Evolutionary conservation across 1,140 invertebrate genomes (phyloP).

Genomic region (Batillaria attramentaria): DNA sequence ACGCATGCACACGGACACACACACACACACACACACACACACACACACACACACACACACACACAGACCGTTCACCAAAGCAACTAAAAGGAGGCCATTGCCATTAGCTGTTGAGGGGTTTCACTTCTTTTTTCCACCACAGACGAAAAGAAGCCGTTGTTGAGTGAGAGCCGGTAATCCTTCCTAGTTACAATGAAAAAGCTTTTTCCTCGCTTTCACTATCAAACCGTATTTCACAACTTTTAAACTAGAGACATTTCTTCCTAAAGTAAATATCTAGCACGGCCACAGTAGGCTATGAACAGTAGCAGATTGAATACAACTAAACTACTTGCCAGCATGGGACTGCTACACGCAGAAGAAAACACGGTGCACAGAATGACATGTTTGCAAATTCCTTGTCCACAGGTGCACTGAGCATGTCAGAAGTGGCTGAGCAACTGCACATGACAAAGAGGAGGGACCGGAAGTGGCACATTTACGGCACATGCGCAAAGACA

Average conservation of each 20-base stretch:
- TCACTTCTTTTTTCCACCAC: too few species aligned
- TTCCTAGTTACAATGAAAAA: too few species aligned
- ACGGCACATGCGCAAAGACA: slow-evolving; percentile 55
- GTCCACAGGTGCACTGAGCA: slow-evolving; percentile 49
- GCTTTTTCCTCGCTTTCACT: too few species aligned
- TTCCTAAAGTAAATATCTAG: background rate
- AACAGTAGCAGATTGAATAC: background rate
- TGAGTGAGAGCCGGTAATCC: too few species aligned
- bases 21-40: background rate
- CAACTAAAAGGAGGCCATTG: background rate
- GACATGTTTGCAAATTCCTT: too few species aligned
- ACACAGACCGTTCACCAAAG: background rate
- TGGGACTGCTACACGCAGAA: slow-evolving; percentile 12
- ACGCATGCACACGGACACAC: background rate
- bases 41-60: background rate
- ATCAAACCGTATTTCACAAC: too few species aligned
- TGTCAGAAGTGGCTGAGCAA: slow-evolving; percentile 49
- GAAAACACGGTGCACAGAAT: too few species aligned
- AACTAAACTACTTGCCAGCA: background rate
- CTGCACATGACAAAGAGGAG: slow-evolving; percentile 51
- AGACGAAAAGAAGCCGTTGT: too few species aligned
- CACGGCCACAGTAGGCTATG: background rate
- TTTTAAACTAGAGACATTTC: too few species aligned
- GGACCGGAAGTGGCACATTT: slow-evolving; percentile 60
- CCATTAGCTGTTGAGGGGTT: background rate